These are phyloP conservation scores for Elephas maximus DNA, from an alignment of 2,113 vertebrate genomes.

Conservation along the genomic window DNA sequence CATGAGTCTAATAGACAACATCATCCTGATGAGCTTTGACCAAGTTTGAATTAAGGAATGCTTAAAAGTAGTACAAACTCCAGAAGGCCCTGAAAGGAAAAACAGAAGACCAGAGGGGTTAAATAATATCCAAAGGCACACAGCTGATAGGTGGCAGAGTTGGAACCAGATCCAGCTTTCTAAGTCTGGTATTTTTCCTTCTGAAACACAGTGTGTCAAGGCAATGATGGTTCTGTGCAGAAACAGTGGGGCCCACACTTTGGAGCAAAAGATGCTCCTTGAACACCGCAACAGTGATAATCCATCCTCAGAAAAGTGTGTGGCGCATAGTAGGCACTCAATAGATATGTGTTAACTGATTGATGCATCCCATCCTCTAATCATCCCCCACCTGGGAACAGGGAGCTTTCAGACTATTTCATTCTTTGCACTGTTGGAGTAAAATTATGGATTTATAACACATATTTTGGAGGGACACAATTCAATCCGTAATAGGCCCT, in stretches of 20 bases:
- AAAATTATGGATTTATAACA: neutral
- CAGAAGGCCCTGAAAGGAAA: neutral
- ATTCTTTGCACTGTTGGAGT: neutral
- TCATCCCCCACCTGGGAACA: neutral
- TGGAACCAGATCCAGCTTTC: neutral
- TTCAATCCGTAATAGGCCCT: too few relatives aligned
- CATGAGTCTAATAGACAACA: neutral
- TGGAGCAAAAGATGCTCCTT: neutral
- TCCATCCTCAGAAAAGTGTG: rapidly evolving
- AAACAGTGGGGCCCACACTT: neutral
- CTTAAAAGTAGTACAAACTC: neutral
- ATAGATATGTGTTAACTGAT: neutral
- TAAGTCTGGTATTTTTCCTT: neutral
- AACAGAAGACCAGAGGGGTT: neutral
- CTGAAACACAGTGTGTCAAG: neutral
- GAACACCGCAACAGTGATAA: neutral
- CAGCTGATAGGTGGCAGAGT: neutral
- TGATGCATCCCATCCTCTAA: neutral
- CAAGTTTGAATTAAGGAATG: neutral
- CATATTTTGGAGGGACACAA: too few relatives aligned
- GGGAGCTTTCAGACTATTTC: neutral
- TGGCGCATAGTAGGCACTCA: too few relatives aligned
- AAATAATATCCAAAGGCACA: neutral
- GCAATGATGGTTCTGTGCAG: neutral
- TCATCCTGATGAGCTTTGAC: neutral